Evolutionary conservation across 2,888 invertebrate genomes (phyloP).

Genomic region (Hesperia comma): DNA sequence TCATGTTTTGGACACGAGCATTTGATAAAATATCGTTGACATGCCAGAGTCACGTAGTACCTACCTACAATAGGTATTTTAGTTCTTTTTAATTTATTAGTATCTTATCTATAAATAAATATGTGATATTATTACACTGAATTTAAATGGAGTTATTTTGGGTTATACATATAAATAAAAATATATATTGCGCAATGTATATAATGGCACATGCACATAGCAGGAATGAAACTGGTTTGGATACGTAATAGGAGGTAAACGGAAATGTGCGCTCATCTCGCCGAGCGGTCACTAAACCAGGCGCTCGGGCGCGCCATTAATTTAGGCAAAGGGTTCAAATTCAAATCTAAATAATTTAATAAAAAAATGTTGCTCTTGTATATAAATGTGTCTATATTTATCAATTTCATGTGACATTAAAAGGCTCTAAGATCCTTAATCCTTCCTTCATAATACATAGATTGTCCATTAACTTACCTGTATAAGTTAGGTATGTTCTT

Average conservation of each 20-base stretch:
- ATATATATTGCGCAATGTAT: background rate
- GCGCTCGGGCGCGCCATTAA: background rate
- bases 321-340: constrained; percentile 15
- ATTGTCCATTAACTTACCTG: too few species aligned
- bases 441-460: too few species aligned
- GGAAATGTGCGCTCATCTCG: constrained; percentile 6
- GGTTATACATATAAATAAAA: background rate
- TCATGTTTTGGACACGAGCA: constrained; percentile 29
- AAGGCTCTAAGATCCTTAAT: too few species aligned
- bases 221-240: constrained; percentile 10
- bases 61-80: background rate
- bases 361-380: too few species aligned
- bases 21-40: background rate
- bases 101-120: background rate
- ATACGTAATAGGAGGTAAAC: background rate
- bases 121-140: too few species aligned
- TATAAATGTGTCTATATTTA: too few species aligned
- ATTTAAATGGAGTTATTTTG: too few species aligned
- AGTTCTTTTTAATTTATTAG: background rate
- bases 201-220: background rate
- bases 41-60: background rate
- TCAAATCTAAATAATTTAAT: too few species aligned
- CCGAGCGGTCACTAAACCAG: constrained; percentile 15
- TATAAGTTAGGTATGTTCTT: too few species aligned
- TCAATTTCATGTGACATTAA: too few species aligned